A percentile compares a stretch with the other conserved stretches of the same genome.
These are phyloP conservation scores for Sclerodermus sp. DNA, from an alignment of 2,888 invertebrate species.

Conservation along the genomic window DNA sequence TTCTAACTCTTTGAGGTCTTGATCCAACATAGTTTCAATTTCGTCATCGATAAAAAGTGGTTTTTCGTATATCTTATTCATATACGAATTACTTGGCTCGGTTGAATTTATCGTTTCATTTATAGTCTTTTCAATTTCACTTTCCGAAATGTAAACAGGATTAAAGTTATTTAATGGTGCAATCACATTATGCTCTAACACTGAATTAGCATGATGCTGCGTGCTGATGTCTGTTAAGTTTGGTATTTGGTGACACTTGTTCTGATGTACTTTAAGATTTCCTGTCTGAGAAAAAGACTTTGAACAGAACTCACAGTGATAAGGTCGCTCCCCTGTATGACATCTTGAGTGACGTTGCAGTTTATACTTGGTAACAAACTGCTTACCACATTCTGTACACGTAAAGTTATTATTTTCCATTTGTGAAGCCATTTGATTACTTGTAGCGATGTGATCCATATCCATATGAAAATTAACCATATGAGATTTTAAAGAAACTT, in stretches of 20 bases:
- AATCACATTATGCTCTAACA: constrained; percentile 19
- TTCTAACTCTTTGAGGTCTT: constrained; percentile 42
- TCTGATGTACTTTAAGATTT: constrained; percentile 48
- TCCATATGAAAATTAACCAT: constrained; percentile 49
- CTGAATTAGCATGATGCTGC: constrained; percentile 21
- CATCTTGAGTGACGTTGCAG: constrained; percentile 44
- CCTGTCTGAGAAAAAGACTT: constrained; percentile 51
- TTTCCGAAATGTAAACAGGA: constrained; percentile 46
- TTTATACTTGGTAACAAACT: constrained; percentile 52
- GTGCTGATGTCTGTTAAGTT: constrained; percentile 27
- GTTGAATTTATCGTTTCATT: constrained; percentile 51
- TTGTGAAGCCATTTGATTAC: constrained; percentile 15
- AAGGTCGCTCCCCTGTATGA: constrained; percentile 51
- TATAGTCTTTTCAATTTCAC: constrained; percentile 49
- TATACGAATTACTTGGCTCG: constrained; percentile 38
- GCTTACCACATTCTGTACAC: constrained; percentile 49
- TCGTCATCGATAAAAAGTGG: constrained; percentile 49
- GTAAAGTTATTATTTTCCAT: constrained; percentile 25
- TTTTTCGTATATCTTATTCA: constrained; percentile 44
- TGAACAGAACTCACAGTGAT: constrained; percentile 46
- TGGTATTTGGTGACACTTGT: constrained; percentile 42
- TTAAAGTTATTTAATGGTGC: constrained; percentile 37
- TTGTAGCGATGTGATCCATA: constrained; percentile 21
- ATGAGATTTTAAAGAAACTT: constrained; percentile 50
- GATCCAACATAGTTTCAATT: constrained; percentile 46